Percentiles rank a stretch among this genome's conserved stretches.
Conservation (phyloP, 2,888 invertebrate species). For the Volucella zonaria region DNA sequence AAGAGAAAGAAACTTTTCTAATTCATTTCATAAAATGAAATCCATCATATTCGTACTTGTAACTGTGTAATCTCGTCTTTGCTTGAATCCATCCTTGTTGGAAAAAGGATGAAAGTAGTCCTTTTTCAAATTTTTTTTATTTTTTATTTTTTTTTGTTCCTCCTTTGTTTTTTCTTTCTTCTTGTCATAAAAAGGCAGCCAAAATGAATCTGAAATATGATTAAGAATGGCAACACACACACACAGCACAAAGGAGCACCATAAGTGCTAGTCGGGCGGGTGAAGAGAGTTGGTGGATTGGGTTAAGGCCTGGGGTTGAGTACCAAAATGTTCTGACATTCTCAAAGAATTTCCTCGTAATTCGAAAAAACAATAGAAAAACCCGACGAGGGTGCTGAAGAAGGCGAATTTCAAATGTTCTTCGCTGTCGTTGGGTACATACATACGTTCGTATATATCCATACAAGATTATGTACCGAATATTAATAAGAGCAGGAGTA, state of each 20-base stretch:
- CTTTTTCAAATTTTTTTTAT: not conserved
- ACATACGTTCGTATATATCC: constrained; percentile 7
- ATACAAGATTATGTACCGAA: not conserved
- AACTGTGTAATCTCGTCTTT: too few relatives aligned
- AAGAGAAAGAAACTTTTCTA: constrained; percentile 27
- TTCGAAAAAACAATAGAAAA: constrained; percentile 2
- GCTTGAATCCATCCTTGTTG: not conserved
- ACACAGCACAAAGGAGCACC: not conserved
- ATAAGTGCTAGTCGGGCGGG: not conserved
- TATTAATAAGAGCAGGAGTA: not conserved
- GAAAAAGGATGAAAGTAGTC: constrained; percentile 7
- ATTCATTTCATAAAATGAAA: constrained; percentile 52
- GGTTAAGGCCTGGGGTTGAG: not conserved
- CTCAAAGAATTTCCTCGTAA: constrained; percentile 36
- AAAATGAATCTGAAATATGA: constrained; percentile 36
- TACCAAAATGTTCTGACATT: constrained; percentile 42
- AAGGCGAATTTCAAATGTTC: constrained; percentile 23
- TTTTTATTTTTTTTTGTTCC: too few relatives aligned
- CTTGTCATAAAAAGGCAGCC: not conserved
- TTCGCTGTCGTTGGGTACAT: not conserved
- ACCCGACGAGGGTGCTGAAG: not conserved
- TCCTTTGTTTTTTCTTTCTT: too few relatives aligned
- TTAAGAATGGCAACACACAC: constrained; percentile 37
- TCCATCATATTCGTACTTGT: constrained; percentile 17
- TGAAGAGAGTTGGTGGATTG: not conserved